Percentiles rank a stretch among this genome's conserved stretches.
Evolutionary conservation across 2,113 vertebrate genomes (phyloP).

Genomic region (Sarotherodon lohbergeri): DNA sequence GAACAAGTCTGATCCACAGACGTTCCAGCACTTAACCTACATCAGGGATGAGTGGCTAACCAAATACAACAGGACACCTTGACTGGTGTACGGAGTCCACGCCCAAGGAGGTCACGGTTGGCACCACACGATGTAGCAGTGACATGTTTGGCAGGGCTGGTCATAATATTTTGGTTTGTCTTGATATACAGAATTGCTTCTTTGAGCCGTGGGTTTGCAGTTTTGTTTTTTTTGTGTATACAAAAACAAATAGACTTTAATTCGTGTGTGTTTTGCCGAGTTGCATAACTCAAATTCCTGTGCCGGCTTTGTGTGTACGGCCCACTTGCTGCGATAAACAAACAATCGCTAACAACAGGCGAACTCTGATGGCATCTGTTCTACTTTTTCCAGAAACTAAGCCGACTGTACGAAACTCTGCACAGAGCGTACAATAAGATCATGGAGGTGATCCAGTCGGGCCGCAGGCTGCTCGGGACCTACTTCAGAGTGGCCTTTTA

Average conservation of each 20-base stretch:
- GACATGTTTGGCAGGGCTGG: background rate
- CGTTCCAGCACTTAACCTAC: background rate
- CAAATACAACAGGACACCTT: background rate
- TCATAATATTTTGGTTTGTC: background rate
- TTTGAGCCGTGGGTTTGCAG: background rate
- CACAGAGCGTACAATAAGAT: conserved; percentile 94
- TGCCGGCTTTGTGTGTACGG: background rate
- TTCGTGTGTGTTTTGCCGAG: background rate
- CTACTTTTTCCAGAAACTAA: conserved; percentile 80
- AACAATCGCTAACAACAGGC: background rate
- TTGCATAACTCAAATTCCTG: background rate
- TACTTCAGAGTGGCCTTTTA: conserved; percentile 96
- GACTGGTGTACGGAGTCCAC: background rate
- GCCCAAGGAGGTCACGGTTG: background rate
- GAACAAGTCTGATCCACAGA: background rate
- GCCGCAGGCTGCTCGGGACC: conserved; percentile 88
- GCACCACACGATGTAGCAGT: fast-evolving
- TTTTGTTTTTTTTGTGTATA: background rate
- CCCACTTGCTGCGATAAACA: background rate
- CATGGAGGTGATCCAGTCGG: conserved; percentile 87
- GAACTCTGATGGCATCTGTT: background rate
- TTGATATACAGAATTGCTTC: background rate
- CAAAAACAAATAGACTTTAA: background rate
- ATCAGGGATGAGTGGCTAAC: background rate
- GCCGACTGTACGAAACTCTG: conserved; percentile 88